Conservation (phyloP, 2,113 vertebrate genomes). For the Mormyrus lacerda region DNA sequence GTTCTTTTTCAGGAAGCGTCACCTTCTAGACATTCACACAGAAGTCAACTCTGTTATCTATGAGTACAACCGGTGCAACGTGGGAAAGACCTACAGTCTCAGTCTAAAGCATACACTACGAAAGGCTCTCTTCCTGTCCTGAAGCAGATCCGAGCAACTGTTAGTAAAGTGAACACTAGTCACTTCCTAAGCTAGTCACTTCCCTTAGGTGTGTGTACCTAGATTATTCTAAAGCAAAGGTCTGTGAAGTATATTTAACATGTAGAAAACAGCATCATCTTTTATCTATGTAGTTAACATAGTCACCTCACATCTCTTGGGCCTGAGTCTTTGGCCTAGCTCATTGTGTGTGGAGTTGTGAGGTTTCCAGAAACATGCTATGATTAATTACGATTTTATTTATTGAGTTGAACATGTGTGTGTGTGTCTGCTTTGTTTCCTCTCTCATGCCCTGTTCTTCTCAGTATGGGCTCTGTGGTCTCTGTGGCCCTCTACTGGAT, state of each 20-base stretch:
- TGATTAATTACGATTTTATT: not conserved
- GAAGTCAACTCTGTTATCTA: constrained; percentile 68
- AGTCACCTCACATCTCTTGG: not conserved
- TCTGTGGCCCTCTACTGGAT: not conserved
- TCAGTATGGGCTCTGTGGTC: not conserved
- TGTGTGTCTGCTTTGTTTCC: not conserved
- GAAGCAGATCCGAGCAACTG: not conserved
- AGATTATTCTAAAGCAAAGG: not conserved
- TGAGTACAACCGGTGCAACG: constrained; percentile 60
- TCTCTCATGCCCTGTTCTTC: not conserved
- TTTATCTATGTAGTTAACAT: not conserved
- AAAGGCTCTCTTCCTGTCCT: constrained; percentile 66
- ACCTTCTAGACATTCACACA: constrained; percentile 68
- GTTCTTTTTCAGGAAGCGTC: constrained; percentile 55
- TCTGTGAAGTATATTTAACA: not conserved
- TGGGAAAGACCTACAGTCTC: constrained; percentile 53
- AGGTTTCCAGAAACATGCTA: not conserved
- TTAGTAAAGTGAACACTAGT: not conserved
- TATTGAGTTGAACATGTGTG: not conserved
- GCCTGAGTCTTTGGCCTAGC: not conserved
- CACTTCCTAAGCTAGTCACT: not conserved
- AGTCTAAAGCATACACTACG: constrained; percentile 74
- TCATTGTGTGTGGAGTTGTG: not conserved
- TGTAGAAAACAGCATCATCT: not conserved
- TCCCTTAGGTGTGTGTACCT: not conserved